phyloP scores from a whole-genome alignment of 2,113 vertebrate genomes.

The Rhea americana region DNA sequence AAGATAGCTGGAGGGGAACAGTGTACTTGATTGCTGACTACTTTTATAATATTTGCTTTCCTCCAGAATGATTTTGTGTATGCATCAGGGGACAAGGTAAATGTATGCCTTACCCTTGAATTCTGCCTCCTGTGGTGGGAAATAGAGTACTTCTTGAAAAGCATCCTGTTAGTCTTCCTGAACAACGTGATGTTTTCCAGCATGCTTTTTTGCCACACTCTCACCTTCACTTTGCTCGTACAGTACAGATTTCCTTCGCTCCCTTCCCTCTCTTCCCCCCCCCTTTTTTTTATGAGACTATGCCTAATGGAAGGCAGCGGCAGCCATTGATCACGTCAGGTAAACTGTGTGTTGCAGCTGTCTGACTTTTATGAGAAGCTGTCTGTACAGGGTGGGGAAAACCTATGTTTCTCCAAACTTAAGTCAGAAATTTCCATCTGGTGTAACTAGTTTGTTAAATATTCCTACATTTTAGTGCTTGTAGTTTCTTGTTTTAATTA shows the following conservation, averaged over 20 bases:
- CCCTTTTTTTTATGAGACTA: not conserved
- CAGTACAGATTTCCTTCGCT: not conserved
- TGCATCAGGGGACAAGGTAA: accelerated
- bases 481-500: not conserved
- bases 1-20: accelerated
- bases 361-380: not conserved
- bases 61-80: not conserved
- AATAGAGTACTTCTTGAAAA: not conserved
- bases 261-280: too few species aligned
- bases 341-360: not conserved
- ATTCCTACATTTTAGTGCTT: not conserved
- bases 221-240: not conserved
- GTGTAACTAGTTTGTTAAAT: not conserved
- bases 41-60: not conserved
- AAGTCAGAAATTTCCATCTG: not conserved
- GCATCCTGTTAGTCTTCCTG: not conserved
- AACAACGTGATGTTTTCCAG: not conserved
- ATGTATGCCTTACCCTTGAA: not conserved
- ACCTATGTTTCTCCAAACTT: not conserved
- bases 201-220: not conserved
- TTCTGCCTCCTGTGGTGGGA: not conserved
- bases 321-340: not conserved
- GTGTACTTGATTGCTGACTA: not conserved
- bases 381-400: not conserved
- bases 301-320: not conserved